Evolutionary conservation across 1,140 invertebrate species (phyloP), one percentile per base, ranked within the genome.

Genomic region (Drosophila nigromelanica): DNA sequence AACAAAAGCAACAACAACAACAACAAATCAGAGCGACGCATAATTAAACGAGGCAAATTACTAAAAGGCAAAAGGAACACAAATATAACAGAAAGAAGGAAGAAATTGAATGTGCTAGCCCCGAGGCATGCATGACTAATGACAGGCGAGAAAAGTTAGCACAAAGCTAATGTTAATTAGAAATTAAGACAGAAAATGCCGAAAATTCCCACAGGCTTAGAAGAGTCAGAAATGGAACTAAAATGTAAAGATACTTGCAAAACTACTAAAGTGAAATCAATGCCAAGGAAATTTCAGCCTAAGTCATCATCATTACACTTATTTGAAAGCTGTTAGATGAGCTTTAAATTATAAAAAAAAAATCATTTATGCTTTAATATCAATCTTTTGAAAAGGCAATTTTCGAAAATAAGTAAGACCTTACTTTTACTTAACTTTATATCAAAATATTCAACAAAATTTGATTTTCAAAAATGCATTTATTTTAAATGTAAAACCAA

Each of bases 111-210:
- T 52, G 47, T 50, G 39, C 15, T 10, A 8, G 24, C 42, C 62
- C 62, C 40, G 21, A 43, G 62, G 69, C 62, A 37, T 21, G 62
- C 62, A 72, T 72, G 69, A 72, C 69, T 59, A 72, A 72, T 72
- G 69, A 72, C 62, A 33, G 54, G 21, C 52, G 40, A 52, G 39
- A 66, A 64, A 66, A 71, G 45, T 51, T 64, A 21, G 52, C 61
- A 66, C 52, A 66, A 58, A 58, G 69, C 69, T 59, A 51, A 66
- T 66, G 61, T 72, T 72, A 72, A 72, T 72, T 72, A 64, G 52
- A 72, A 66, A 66, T 72, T 72, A 71, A 64, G 68, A 40, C 42
- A 35, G 33, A 14, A 35, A 24, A 40, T 50, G 35, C 39, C 27
- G 39, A 27, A 68, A 30, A 71, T 50, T 62, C 58, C 66, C 61